Evolutionary conservation across 2,113 vertebrate species (phyloP), one percentile per base, ranked within the genome.

Genomic region (Aix galericulata): DNA sequence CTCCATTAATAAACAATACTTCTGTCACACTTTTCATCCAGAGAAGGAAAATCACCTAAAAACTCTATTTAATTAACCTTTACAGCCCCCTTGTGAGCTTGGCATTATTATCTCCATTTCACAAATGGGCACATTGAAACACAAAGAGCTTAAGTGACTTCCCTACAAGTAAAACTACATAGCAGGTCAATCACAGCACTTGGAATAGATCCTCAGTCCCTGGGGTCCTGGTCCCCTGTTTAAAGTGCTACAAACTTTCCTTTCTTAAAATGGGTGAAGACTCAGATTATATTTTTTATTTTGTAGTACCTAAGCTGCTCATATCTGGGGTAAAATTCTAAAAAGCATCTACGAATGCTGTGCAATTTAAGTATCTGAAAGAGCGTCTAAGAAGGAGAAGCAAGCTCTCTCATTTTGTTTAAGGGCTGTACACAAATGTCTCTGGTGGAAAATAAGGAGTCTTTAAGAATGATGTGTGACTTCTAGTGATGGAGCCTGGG

Each of bases 391-490:
- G 92, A 95, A 79, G 85, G 83, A 93, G 84, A 94, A 96, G 90
- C 72, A 92, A 91, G 91, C 89, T 86, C 84, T 95, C 93, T 92
- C 92, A 84, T 95, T 96, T 96, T 94, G 79, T 95, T 89, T 91
- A 91, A 96, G 92, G 89, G 95, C 93, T 95, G 91, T 74, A 92
- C 89, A 92, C 87, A 95, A 95, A 95, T n/a, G 92, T 95, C 96
- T 96, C 94, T 96, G 80, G 96, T 97, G 96, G 94, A 96, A 97
- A 96, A 96, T 96, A 97, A 96, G 92, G 86, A 95, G 95, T 97
- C 96, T 96, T 97, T 96, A 96, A 96, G 96, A 96, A 97, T 96
- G 96, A 97, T 96, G 91, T 95, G 96, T 96, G 96, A 96, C 93
- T 96, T 94, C 91, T 89, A 82, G 91, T 97, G 95, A 96, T 95